Evolutionary conservation across 2,888 invertebrate species (phyloP).

Genomic region (Cryptosula pallasiana): DNA sequence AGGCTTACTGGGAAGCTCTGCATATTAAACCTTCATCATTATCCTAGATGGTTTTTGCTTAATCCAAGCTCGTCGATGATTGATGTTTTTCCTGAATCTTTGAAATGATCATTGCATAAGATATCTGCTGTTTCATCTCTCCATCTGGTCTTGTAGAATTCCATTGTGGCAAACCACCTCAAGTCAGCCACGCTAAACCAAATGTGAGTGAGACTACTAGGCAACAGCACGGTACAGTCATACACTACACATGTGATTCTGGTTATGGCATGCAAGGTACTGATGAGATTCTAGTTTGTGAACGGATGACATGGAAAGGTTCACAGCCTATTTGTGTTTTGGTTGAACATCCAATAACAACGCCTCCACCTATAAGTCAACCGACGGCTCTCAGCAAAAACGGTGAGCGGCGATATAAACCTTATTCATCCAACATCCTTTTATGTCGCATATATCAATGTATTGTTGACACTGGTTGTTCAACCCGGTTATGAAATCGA

Average conservation of each 20-base stretch:
- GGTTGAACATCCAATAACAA: no score
- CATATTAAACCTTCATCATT: neutral
- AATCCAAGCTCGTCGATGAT: neutral
- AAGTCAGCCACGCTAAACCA: neutral
- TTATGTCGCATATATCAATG: no score
- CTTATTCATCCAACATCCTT: no score
- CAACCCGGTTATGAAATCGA: no score
- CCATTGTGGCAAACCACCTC: neutral
- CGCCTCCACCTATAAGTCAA: neutral
- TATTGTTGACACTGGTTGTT: no score
- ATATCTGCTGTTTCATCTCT: no score
- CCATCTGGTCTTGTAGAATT: constrained; percentile 10
- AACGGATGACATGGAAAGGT: neutral
- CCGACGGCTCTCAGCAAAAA: neutral
- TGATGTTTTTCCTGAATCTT: neutral
- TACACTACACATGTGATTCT: neutral
- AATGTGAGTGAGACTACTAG: neutral
- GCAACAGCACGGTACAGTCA: constrained; percentile 11
- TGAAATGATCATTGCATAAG: neutral
- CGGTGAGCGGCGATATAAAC: no score
- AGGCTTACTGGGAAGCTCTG: neutral
- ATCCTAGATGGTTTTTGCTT: neutral
- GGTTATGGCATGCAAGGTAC: constrained; percentile 3
- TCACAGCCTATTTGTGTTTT: neutral
- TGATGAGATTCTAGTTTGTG: neutral